Base-by-base conservation (phyloP, 1,140 invertebrate genomes). In the Cyclargus thomasi region DNA sequence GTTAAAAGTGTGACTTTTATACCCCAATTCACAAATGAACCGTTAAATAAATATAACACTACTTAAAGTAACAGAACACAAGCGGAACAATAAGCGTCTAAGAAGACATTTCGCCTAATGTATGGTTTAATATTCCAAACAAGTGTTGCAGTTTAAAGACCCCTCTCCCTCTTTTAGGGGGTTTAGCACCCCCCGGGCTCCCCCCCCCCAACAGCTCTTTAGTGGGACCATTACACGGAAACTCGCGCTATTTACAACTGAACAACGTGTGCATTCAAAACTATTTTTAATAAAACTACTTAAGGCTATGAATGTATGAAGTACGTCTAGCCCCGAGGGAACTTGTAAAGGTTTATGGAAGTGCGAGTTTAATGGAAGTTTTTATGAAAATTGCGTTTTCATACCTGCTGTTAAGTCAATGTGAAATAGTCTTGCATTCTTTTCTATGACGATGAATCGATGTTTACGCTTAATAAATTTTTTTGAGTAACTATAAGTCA, bases 71-170 rank as follows among this genome's bases (percentile, higher is more conserved):
- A 17, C 36, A 18, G 39, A 53, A 64, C 14, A 35, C 29, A 8
- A 47, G 39, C 14, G 39, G 2, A 47, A 62, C 67, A 67, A 67
- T 67, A 29, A 53, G 36, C 29, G 66, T 23, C 57, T 63, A 22
- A 62, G 59, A 47, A 57, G 36, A 23, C 18, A 21, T 35, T 23
- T 53, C 22, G 17, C 53, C 39, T 67, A 53, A 67, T 63, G 67
- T 63, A 63, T 63, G 62, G 67, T 67, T 67, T 67, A 55, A 67
- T 67, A 67, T 67, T 67, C 67, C 62, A 63, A 67, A 67, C 67
- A 53, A 67, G 67, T 66, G 64, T 57, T 55, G 53, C 64, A 57
- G 53, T 53, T 66, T 66, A 64, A 36, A 64, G 63, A 29, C 22
- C 22, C 18, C n/a, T n/a, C n/a, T n/a, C n/a, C 53, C 39, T 16